These are phyloP conservation scores for Speoplatyrhinus poulsoni DNA, from an alignment of 2,113 vertebrate genomes.

Conservation along the genomic window DNA sequence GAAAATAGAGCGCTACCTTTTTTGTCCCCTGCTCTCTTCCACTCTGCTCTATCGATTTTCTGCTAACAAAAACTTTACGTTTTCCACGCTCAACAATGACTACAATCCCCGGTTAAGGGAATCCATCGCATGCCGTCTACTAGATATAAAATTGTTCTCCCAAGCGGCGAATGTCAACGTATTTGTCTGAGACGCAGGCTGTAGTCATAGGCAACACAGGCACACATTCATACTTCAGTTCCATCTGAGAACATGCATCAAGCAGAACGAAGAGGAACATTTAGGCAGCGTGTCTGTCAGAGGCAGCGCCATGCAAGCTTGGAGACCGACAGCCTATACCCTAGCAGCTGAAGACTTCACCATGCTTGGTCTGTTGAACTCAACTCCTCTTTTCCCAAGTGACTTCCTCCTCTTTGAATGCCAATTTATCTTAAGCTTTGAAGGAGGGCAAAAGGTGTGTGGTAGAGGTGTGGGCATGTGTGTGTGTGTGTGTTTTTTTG, in stretches of 20 bases:
- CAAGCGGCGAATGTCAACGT: constrained; percentile 24
- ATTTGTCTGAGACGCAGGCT: constrained; percentile 44
- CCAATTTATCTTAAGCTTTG: constrained; percentile 67
- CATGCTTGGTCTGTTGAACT: constrained; percentile 43
- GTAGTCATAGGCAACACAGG: constrained; percentile 51
- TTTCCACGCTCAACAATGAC: constrained; percentile 42
- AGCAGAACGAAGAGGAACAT: constrained; percentile 47
- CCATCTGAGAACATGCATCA: constrained; percentile 52
- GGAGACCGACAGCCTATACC: constrained; percentile 61
- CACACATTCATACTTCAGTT: constrained; percentile 61
- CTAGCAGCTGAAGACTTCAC: constrained; percentile 49
- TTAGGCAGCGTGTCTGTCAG: constrained; percentile 63
- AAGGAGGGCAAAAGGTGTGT: constrained; percentile 26
- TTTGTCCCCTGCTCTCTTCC: constrained; percentile 48
- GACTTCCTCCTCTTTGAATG: constrained; percentile 63
- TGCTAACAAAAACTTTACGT: constrained; percentile 57
- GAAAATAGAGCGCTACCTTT: constrained; percentile 66
- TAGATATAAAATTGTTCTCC: constrained; percentile 24
- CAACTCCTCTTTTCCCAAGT: constrained; percentile 56
- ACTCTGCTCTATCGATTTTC: constrained; percentile 69
- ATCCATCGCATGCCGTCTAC: constrained; percentile 45
- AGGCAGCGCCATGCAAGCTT: constrained; percentile 53
- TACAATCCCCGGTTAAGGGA: constrained; percentile 48
- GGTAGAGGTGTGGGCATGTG: background rate
- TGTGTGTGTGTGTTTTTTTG: background rate